Evolutionary conservation across 2,888 invertebrate species (phyloP).

Genomic region (Ischnus inquisitorius): DNA sequence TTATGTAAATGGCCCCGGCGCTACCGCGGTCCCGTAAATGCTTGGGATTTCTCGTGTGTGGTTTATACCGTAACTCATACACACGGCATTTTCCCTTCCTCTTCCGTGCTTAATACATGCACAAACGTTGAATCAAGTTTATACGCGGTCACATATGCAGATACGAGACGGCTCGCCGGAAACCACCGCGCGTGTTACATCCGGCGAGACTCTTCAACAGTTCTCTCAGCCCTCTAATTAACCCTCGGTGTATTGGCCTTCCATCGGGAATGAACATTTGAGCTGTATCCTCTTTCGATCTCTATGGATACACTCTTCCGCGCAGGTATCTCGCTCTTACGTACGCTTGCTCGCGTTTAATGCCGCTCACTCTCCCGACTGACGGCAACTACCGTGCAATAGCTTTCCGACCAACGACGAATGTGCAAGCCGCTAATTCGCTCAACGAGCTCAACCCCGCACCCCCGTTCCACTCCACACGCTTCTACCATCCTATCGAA

Average conservation of each 20-base stretch:
- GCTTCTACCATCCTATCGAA: slow-evolving; percentile 42
- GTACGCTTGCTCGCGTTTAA: slow-evolving; percentile 16
- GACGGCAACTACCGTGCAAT: slow-evolving; percentile 1
- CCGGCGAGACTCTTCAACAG: slow-evolving; percentile 66
- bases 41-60: slow-evolving; percentile 56
- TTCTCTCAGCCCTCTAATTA: slow-evolving; percentile 76
- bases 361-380: slow-evolving; percentile 11
- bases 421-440: slow-evolving; percentile 18
- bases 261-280: slow-evolving; percentile 4
- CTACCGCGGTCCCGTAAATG: slow-evolving; percentile 50
- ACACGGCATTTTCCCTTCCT: neutral
- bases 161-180: neutral
- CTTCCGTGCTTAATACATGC: neutral
- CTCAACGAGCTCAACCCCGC: slow-evolving; percentile 4
- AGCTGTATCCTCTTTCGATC: slow-evolving; percentile 40
- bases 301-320: neutral
- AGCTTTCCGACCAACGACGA: slow-evolving; percentile 28
- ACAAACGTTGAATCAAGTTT: neutral
- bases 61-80: slow-evolving; percentile 48
- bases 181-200: slow-evolving; percentile 31
- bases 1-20: slow-evolving; percentile 62
- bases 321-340: neutral
- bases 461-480: slow-evolving; percentile 48
- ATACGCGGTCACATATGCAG: neutral
- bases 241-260: slow-evolving; percentile 73